Evolutionary conservation across 1,140 invertebrate genomes (phyloP).

Genomic region (Bombus pyrosoma): DNA sequence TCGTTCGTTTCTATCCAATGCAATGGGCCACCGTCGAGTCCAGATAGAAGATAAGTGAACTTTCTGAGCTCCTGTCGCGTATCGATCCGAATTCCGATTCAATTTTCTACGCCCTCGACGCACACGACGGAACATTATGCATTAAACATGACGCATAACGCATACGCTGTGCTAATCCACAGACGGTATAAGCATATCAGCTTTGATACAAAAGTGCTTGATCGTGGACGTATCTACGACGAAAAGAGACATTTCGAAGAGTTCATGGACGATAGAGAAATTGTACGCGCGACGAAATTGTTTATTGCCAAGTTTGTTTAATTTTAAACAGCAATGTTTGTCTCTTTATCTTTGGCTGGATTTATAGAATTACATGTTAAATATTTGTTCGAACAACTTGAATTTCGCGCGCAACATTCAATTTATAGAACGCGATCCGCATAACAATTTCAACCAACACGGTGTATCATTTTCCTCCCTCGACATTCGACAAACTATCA

Average conservation of each 20-base stretch:
- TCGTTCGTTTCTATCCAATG: conserved; percentile 57
- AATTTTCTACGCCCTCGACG: conserved; percentile 62
- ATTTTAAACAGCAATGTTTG: too few species aligned
- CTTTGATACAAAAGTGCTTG: conserved; percentile 15
- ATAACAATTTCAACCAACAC: neutral
- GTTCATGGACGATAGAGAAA: neutral
- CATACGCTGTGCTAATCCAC: conserved; percentile 54
- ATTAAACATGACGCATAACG: conserved; percentile 65
- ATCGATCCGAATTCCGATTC: conserved; percentile 68
- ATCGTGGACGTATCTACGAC: neutral
- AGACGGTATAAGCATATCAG: conserved; percentile 36
- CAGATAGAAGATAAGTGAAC: conserved; percentile 61
- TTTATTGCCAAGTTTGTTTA: too few species aligned
- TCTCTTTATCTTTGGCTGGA: too few species aligned
- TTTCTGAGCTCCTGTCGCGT: conserved; percentile 55
- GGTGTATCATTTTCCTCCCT: neutral
- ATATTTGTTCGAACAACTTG: neutral
- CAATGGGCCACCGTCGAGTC: conserved; percentile 43
- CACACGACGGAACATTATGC: conserved; percentile 60
- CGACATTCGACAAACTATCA: neutral
- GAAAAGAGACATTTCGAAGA: neutral
- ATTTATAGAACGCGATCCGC: too few species aligned
- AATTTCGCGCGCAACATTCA: neutral
- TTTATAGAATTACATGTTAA: too few species aligned
- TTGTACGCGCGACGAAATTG: too few species aligned